Evolutionary conservation across 2,797 vertebrate genomes (phyloP).

Genomic region (Enteromius paludinosus): DNA sequence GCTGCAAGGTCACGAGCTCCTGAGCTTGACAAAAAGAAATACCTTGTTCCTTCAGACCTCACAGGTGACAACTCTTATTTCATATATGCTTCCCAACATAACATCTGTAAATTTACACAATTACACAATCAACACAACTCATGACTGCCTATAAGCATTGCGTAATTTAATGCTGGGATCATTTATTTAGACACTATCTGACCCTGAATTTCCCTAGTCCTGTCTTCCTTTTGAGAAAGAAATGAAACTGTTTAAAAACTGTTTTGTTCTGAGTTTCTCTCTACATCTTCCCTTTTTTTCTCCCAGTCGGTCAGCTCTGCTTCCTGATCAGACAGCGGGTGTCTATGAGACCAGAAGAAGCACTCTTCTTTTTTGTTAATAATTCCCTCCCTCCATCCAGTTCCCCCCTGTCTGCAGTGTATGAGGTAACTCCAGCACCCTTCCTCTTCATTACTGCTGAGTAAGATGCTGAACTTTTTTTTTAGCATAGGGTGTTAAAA

Average conservation of each 20-base stretch:
- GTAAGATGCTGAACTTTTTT: background rate
- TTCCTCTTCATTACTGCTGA: background rate
- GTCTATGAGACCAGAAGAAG: conserved; percentile 94
- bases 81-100: no score
- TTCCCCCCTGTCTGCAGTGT: conserved; percentile 92
- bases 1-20: conserved; percentile 78
- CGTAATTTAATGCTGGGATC: background rate
- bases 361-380: conserved; percentile 98
- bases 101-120: background rate
- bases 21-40: conserved; percentile 86
- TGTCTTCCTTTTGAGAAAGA: conserved; percentile 10
- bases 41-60: conserved; percentile 82
- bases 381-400: conserved; percentile 97
- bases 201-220: background rate
- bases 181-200: background rate
- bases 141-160: background rate
- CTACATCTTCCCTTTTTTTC: conserved; percentile 51
- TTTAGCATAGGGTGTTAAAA: background rate
- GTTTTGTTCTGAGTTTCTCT: background rate
- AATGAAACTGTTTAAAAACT: background rate
- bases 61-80: conserved; percentile 72
- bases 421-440: conserved; percentile 82
- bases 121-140: background rate
- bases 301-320: conserved; percentile 91
- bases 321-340: conserved; percentile 97